Percentiles rank a stretch among this genome's conserved stretches.
These are phyloP conservation scores for Sepiola atlantica DNA, from an alignment of 2,888 invertebrate genomes.

Conservation along the genomic window DNA sequence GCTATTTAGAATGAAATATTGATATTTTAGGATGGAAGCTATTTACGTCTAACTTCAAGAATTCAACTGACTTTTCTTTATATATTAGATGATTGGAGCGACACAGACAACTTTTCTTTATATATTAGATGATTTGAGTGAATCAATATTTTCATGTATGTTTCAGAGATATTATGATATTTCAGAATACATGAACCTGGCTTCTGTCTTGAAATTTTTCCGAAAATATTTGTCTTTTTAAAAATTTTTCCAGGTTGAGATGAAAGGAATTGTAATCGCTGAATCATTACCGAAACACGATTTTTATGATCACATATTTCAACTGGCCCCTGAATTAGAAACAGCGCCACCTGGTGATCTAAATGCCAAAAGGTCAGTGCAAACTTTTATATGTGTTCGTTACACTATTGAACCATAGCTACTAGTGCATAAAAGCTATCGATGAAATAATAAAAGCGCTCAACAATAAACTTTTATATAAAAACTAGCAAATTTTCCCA, in stretches of 20 bases:
- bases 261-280: conserved; percentile 82
- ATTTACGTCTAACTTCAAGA: no score
- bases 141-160: background rate
- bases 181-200: background rate
- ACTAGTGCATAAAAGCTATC: no score
- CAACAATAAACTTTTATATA: no score
- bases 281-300: conserved; percentile 80
- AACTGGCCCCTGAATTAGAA: conserved; percentile 79
- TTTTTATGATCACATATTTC: conserved; percentile 81
- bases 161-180: background rate
- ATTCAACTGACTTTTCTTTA: no score
- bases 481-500: no score
- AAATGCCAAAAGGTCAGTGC: background rate
- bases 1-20: no score
- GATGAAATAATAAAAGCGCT: no score
- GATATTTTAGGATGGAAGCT: no score
- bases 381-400: background rate
- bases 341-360: conserved; percentile 74
- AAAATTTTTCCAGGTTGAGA: conserved; percentile 75
- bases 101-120: no score
- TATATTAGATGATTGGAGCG: no score
- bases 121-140: background rate
- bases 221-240: background rate
- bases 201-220: background rate
- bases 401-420: no score